Conservation (phyloP, 2,797 vertebrate species). For the Pristis pectinata region DNA sequence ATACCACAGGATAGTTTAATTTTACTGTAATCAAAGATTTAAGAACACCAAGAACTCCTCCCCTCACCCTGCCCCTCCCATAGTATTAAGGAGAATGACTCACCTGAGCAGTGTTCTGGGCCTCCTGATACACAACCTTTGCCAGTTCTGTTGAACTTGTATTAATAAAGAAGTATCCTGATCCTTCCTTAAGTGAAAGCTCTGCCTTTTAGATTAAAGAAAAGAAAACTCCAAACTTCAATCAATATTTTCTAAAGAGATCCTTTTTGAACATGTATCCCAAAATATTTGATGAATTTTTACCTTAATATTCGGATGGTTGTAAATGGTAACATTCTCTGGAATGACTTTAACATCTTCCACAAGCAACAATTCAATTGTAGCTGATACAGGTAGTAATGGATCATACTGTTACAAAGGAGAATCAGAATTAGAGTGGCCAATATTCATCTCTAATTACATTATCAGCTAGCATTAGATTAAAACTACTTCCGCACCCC, state of each 20-base stretch:
- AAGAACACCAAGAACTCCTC: neutral
- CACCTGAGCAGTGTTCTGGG: constrained; percentile 67
- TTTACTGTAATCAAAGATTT: neutral
- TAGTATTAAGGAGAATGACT: constrained; percentile 43
- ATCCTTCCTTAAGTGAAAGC: constrained; percentile 74
- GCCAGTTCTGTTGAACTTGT: constrained; percentile 64
- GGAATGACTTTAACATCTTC: constrained; percentile 81
- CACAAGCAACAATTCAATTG: constrained; percentile 80
- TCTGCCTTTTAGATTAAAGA: constrained; percentile 61
- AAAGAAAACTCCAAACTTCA: neutral
- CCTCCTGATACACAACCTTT: constrained; percentile 68
- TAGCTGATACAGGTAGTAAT: constrained; percentile 66
- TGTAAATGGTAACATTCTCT: constrained; percentile 73
- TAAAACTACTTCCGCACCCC: neutral
- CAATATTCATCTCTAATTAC: neutral
- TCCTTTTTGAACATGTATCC: too few species aligned
- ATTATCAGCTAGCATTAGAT: constrained; percentile 31
- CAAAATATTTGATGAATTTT: constrained; percentile 40
- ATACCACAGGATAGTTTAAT: neutral
- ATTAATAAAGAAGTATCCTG: constrained; percentile 88
- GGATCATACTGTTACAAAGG: constrained; percentile 59
- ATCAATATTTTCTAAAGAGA: neutral
- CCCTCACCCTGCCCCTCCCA: neutral
- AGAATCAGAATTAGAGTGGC: neutral
- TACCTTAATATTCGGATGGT: constrained; percentile 79